A percentile compares a stretch with the other conserved stretches of the same genome.
Evolutionary conservation across 2,888 invertebrate genomes (phyloP).

Genomic region (Nomada lathburiana): DNA sequence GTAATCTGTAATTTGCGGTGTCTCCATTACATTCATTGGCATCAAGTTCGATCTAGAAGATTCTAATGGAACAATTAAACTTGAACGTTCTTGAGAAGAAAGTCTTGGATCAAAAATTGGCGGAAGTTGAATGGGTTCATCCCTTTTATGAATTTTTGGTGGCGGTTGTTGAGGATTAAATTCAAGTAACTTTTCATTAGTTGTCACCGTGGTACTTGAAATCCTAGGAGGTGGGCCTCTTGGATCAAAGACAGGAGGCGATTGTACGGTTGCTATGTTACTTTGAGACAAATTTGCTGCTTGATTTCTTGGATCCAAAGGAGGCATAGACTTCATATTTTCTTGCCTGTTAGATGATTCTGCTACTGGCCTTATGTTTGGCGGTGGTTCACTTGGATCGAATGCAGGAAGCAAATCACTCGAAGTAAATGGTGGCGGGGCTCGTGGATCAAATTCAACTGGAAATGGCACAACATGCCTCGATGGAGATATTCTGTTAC

Average conservation of each 20-base stretch:
- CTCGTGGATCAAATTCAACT: conserved; percentile 45
- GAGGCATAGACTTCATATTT: conserved; percentile 4
- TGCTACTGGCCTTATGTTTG: conserved; percentile 47
- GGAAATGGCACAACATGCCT: conserved; percentile 29
- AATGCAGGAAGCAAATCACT: conserved; percentile 60
- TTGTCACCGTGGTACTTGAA: neutral
- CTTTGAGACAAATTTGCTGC: conserved; percentile 5
- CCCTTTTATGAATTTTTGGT: conserved; percentile 44
- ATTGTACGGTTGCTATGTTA: conserved; percentile 62
- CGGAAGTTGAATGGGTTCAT: conserved; percentile 40
- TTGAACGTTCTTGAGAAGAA: conserved; percentile 43
- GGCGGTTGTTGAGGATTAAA: conserved; percentile 62
- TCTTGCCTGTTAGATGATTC: conserved; percentile 33
- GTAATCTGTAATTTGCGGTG: conserved; percentile 22
- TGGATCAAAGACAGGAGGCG: conserved; percentile 72
- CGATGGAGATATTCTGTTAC: conserved; percentile 22
- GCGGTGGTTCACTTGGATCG: conserved; percentile 65
- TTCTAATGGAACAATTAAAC: conserved; percentile 23
- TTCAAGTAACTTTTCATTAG: conserved; percentile 37
- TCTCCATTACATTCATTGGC: conserved; percentile 33
- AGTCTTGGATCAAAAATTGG: conserved; percentile 48
- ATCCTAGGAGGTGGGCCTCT: conserved; percentile 51
- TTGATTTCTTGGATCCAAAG: conserved; percentile 23
- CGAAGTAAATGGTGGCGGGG: conserved; percentile 52
- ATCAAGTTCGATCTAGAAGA: conserved; percentile 22